phyloP scores from a whole-genome alignment of 1,140 invertebrate species.

The Phymastichus coffea region DNA sequence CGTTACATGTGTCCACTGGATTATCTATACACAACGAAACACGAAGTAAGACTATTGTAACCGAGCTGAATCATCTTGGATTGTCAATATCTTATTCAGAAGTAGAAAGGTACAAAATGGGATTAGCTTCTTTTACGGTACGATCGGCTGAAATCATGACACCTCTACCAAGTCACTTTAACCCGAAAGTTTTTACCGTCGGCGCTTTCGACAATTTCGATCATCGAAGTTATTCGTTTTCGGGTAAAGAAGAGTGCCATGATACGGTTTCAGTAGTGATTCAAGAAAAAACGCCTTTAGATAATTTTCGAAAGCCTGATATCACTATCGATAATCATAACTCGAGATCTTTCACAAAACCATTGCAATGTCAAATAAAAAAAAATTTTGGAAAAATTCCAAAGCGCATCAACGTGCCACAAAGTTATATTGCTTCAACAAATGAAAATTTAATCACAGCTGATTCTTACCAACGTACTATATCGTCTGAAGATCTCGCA shows the following conservation, averaged over 20 bases:
- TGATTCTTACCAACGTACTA: neutral
- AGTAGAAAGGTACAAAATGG: slow-evolving; percentile 20
- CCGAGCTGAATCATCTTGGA: slow-evolving; percentile 13
- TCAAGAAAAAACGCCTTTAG: slow-evolving; percentile 2
- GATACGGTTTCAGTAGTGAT: slow-evolving; percentile 25
- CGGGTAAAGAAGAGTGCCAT: slow-evolving; percentile 21
- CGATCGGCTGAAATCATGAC: neutral
- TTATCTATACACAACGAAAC: slow-evolving; percentile 5
- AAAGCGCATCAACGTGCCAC: neutral
- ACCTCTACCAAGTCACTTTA: slow-evolving; percentile 27
- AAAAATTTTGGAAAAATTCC: neutral
- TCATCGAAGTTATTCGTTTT: slow-evolving; percentile 22
- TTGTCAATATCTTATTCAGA: slow-evolving; percentile 25
- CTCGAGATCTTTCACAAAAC: neutral
- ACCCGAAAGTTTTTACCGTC: slow-evolving; percentile 24
- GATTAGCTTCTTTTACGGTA: slow-evolving; percentile 14
- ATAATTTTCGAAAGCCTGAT: neutral
- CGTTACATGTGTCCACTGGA: slow-evolving; percentile 18
- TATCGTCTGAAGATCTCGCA: slow-evolving; percentile 1
- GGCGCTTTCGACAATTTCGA: slow-evolving; percentile 31
- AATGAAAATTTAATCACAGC: neutral
- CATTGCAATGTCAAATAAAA: slow-evolving; percentile 1
- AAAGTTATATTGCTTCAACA: neutral
- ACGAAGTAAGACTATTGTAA: slow-evolving; percentile 17
- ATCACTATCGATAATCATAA: neutral